phyloP scores from a whole-genome alignment of 2,113 vertebrate genomes.

The Pelodiscus sinensis region DNA sequence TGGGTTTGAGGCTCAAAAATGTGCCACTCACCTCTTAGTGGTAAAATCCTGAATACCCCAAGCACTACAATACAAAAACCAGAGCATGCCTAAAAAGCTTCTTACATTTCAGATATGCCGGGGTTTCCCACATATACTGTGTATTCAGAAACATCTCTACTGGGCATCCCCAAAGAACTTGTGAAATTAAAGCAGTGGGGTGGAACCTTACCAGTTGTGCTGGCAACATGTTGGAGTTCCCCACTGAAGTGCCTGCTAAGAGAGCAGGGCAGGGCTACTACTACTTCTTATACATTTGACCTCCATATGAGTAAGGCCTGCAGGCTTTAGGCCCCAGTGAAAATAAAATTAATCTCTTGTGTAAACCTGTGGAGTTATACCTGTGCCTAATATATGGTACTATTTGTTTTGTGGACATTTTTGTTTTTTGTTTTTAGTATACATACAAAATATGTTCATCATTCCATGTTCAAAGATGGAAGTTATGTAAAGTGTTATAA shows the following conservation, averaged over 20 bases:
- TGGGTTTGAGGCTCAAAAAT: background rate
- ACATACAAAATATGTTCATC: conserved; percentile 28
- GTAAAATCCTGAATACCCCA: background rate
- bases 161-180: background rate
- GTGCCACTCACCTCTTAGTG: background rate
- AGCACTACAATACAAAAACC: background rate
- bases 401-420: background rate
- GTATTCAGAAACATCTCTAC: background rate
- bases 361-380: background rate
- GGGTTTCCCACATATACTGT: background rate
- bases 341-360: background rate
- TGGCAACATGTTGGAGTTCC: background rate
- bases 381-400: background rate
- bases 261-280: background rate
- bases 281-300: background rate
- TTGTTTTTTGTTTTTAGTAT: background rate
- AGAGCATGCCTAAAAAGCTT: background rate
- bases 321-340: background rate
- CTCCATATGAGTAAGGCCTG: background rate
- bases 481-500: conserved; percentile 56
- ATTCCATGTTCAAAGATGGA: conserved; percentile 33
- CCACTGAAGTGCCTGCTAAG: background rate
- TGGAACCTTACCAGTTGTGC: background rate
- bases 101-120: background rate
- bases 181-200: background rate